Evolutionary conservation across 2,888 invertebrate species (phyloP), one percentile per base, ranked within the genome.

Genomic region (Dexiosoma caninum): DNA sequence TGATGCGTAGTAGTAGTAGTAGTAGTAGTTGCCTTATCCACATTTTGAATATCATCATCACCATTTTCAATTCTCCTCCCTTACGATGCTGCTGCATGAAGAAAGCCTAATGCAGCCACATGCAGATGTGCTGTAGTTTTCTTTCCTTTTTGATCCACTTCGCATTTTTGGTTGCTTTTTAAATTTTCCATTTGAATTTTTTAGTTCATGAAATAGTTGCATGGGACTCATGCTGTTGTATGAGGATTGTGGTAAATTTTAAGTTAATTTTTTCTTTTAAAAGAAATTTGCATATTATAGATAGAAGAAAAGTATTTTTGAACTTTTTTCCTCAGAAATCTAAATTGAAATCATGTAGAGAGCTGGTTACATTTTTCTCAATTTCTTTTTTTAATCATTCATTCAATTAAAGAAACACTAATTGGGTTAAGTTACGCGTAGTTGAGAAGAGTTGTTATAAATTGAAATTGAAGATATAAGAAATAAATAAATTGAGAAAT

Each of bases 271-370:
- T 35, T 75, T 49, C 23, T 40, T 49, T 51, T 23, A 10, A 59
- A 49, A 51, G 42, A 67, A 75, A 75, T 75, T 75, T 75, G 51
- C 75, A 75, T 75, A 59, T 67, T 51, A 67, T 67, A 75, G 67
- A 60, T 75, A 75, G 59, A 67, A 67, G 59, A 32, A 67, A 51
- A 51, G 57, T 44, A 23, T 57, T 66, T 66, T 44, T 37, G 16
- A 6, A 10, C 12, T 30, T 37, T 16, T 46, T 23, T 57, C n/a
- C 16, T n/a, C 30, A 49, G 32, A 40, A 75, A 75, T 75, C 75
- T 67, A 59, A 75, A 75, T 75, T 75, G 59, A 67, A 67, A 75
- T 75, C 75, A 67, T 67, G 67, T 75, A 57, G 49, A 59, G 46
- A 62, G 53, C 27, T 71, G 49, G 40, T 62, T 35, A 16, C 7